These are phyloP conservation scores for Callyntrura sp. DNA, from an alignment of 2,888 invertebrate genomes.

Conservation along the genomic window DNA sequence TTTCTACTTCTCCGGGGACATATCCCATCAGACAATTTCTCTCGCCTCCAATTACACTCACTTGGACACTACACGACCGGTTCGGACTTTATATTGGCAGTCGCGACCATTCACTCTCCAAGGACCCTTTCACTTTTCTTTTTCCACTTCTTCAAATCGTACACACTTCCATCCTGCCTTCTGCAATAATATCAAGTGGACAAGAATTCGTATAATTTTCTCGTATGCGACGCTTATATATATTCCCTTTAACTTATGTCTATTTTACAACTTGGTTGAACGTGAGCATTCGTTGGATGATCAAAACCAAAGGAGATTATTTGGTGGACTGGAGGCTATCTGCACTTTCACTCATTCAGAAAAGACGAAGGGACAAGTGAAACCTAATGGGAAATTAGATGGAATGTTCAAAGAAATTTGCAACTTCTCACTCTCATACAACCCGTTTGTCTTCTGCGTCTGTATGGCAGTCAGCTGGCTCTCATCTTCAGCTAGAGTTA, in stretches of 20 bases:
- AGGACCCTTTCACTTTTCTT: conserved; percentile 73
- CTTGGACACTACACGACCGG: conserved; percentile 69
- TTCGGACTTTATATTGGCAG: conserved; percentile 57
- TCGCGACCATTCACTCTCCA: conserved; percentile 71
- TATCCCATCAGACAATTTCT: conserved; percentile 75
- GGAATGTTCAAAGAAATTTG: conserved; percentile 54
- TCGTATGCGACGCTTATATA: neutral
- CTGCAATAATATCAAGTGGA: conserved; percentile 12
- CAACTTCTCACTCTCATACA: conserved; percentile 52
- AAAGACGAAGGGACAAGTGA: conserved; percentile 74
- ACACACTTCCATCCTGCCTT: conserved; percentile 20
- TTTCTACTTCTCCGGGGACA: conserved; percentile 58
- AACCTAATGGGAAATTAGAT: conserved; percentile 76
- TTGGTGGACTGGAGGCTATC: conserved; percentile 5
- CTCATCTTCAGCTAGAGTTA: neutral
- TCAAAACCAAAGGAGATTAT: conserved; percentile 27
- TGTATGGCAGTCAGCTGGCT: conserved; percentile 63
- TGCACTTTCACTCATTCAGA: conserved; percentile 61
- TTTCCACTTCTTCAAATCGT: conserved; percentile 48
- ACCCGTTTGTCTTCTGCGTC: neutral
- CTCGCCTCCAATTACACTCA: conserved; percentile 78
- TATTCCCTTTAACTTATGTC: neutral
- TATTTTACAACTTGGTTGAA: conserved; percentile 23
- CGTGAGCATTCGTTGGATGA: neutral
- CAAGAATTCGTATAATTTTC: neutral